Evolutionary conservation across 37 sponge, comb jelly and placozoan species (phyloP).

Genomic region (Axinella damicornis): DNA sequence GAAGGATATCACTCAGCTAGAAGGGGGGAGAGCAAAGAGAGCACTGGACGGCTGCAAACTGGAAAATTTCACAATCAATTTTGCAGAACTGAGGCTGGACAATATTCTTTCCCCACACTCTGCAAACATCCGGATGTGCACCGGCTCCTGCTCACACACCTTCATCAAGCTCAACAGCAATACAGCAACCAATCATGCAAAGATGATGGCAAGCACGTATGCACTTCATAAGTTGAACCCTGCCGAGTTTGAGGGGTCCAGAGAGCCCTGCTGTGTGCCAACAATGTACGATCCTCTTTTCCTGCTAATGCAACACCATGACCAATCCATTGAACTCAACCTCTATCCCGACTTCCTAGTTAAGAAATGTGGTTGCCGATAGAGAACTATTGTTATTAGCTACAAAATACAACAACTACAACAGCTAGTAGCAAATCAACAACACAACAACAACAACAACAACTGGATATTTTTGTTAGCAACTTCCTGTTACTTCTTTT

Average conservation of each 20-base stretch:
- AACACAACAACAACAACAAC: too few species aligned
- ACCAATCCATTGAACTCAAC: background rate
- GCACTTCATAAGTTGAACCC: background rate
- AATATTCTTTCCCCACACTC: slow-evolving; percentile 9
- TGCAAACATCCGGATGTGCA: slow-evolving; percentile 5
- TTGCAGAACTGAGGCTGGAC: slow-evolving; percentile 7
- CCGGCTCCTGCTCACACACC: slow-evolving; percentile 5
- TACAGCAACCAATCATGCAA: slow-evolving; percentile 13
- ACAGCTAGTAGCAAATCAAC: too few species aligned
- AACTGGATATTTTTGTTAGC: too few species aligned
- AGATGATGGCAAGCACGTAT: slow-evolving; percentile 2
- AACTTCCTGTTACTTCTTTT: too few species aligned
- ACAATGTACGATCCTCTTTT: slow-evolving; percentile 8
- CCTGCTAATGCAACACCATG: background rate
- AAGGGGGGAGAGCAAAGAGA: background rate
- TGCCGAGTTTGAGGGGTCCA: background rate
- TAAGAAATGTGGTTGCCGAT: slow-evolving; percentile 16
- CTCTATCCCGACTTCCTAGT: background rate
- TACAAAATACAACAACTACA: too few species aligned
- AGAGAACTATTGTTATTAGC: too few species aligned
- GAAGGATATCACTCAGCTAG: too few species aligned
- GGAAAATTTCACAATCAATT: slow-evolving; percentile 2
- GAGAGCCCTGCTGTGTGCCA: slow-evolving; percentile 49
- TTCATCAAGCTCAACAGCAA: background rate
- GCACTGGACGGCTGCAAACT: background rate